phyloP scores from a whole-genome alignment of 2,888 invertebrate genomes.

The Philonicus albiceps region DNA sequence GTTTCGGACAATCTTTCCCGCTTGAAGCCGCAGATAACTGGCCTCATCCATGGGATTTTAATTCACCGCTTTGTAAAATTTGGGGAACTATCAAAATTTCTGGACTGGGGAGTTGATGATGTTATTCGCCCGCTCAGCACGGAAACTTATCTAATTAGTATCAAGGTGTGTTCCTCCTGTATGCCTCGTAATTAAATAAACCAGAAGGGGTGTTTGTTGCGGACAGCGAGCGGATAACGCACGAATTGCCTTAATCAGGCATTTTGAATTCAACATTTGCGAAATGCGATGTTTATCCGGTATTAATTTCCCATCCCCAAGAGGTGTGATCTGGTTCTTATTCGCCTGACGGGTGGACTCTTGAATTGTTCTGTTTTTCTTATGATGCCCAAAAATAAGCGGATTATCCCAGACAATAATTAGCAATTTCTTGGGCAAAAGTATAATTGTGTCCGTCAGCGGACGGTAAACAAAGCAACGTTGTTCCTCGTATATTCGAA shows the following conservation, averaged over 20 bases:
- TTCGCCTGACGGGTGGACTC: not conserved
- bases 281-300: not conserved
- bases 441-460: not conserved
- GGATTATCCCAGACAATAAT: not conserved
- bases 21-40: not conserved
- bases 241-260: conserved; percentile 8
- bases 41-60: conserved; percentile 26
- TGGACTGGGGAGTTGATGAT: not conserved
- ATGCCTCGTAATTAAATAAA: not conserved
- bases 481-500: not conserved
- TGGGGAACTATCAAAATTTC: conserved; percentile 34
- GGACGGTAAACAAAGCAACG: not conserved
- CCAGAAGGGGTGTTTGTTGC: conserved; percentile 12
- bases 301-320: not conserved
- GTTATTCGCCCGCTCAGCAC: too few species aligned
- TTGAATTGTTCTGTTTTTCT: not conserved
- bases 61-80: conserved; percentile 22
- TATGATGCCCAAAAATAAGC: not conserved
- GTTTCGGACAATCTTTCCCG: conserved; percentile 13
- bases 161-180: not conserved
- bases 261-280: conserved; percentile 25
- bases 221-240: not conserved
- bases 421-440: not conserved
- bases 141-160: conserved; percentile 29
- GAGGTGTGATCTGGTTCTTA: not conserved